Conservation (phyloP, 2,113 vertebrate genomes). For the Amphilophus citrinellus region DNA sequence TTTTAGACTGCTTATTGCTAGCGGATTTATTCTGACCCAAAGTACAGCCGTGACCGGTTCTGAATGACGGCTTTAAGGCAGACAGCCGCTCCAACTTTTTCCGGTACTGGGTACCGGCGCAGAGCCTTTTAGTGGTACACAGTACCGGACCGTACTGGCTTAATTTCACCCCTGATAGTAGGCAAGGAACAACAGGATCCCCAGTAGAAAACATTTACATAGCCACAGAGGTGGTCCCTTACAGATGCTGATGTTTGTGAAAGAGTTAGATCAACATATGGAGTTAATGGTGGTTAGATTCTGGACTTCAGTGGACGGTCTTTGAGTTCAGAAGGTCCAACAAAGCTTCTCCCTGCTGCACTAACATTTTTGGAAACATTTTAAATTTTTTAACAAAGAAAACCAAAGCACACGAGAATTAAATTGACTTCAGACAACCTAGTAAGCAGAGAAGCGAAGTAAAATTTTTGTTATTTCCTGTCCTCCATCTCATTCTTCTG, state of each 20-base stretch:
- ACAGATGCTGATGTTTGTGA: not conserved
- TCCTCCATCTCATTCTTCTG: conserved; percentile 13
- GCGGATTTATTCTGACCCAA: too few relatives aligned
- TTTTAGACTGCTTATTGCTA: too few relatives aligned
- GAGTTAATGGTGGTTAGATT: not conserved
- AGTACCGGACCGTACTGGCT: too few relatives aligned
- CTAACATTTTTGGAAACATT: not conserved
- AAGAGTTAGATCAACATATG: not conserved
- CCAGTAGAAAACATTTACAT: conserved; percentile 34
- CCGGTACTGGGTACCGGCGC: too few relatives aligned
- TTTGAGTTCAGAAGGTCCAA: not conserved
- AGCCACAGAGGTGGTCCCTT: not conserved
- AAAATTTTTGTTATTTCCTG: conserved; percentile 18
- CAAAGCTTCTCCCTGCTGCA: not conserved
- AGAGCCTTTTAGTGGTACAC: too few relatives aligned
- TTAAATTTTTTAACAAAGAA: too few relatives aligned
- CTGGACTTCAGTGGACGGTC: not conserved
- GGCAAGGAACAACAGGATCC: conserved; percentile 43
- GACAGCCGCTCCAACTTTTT: too few relatives aligned
- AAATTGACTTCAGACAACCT: not conserved
- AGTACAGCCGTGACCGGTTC: too few relatives aligned
- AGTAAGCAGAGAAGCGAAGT: not conserved
- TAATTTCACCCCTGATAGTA: not conserved
- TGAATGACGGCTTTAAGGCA: too few relatives aligned
- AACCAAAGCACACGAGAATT: not conserved